Conservation (phyloP, 2,888 invertebrate species). For the Bruchidius siliquastri region DNA sequence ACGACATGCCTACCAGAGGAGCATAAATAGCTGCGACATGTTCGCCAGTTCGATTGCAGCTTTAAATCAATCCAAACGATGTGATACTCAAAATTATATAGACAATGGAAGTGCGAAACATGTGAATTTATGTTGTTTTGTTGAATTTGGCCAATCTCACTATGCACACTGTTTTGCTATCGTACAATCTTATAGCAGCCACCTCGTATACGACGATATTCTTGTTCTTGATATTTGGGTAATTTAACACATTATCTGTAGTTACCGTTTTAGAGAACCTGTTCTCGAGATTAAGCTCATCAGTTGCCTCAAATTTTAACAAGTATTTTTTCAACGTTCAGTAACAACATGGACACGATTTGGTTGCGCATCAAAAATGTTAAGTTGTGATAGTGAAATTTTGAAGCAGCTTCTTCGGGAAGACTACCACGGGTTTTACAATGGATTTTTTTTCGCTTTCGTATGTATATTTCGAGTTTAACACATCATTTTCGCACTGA, state of each 20-base stretch:
- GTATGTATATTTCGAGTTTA: conserved; percentile 14
- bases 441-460: conserved; percentile 25
- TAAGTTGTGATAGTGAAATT: not conserved
- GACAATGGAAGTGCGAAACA: no score
- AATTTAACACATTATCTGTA: not conserved
- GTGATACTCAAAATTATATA: no score
- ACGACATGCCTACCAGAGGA: no score
- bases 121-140: no score
- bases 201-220: not conserved
- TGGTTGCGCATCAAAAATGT: not conserved
- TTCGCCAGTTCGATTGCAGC: no score
- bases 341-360: not conserved
- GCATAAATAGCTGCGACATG: no score
- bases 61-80: no score
- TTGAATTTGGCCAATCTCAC: no score
- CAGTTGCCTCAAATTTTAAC: not conserved
- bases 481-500: no score
- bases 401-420: not conserved
- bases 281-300: not conserved
- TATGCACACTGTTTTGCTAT: not conserved
- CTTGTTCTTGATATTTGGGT: not conserved
- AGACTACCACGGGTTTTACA: conserved; percentile 19
- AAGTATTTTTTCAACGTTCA: not conserved
- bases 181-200: not conserved
- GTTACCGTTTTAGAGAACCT: not conserved